These are phyloP conservation scores for Rhineura floridana DNA, from an alignment of 2,113 vertebrate species.

Conservation along the genomic window DNA sequence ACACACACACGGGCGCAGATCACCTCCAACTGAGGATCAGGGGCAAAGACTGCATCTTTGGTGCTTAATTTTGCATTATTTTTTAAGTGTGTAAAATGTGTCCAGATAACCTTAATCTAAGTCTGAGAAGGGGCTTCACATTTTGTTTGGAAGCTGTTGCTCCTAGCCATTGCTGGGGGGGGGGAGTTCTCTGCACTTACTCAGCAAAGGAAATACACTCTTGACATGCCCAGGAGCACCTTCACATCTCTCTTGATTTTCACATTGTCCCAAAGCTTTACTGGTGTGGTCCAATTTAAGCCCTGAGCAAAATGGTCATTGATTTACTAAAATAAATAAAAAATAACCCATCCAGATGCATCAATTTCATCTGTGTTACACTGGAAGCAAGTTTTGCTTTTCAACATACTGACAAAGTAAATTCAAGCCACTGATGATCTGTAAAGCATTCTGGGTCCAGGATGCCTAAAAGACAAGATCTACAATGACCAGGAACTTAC, in stretches of 20 bases:
- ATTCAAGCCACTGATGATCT: background rate
- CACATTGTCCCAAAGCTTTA: no score
- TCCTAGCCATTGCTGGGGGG: background rate
- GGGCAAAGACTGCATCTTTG: no score
- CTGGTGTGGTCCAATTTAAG: background rate
- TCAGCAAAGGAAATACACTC: background rate
- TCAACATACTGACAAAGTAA: background rate
- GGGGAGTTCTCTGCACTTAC: background rate
- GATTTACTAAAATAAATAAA: background rate
- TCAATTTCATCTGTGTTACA: background rate
- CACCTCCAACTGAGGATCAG: no score
- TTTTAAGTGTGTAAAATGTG: background rate
- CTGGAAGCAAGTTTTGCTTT: no score
- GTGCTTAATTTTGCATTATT: no score
- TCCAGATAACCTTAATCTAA: background rate
- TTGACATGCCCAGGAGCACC: background rate
- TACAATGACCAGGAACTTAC: no score
- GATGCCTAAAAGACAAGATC: background rate
- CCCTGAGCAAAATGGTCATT: background rate
- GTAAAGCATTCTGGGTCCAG: no score
- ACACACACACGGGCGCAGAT: no score
- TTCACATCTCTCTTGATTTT: background rate
- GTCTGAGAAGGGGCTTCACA: background rate
- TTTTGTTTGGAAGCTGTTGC: no score
- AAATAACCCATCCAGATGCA: background rate